These are phyloP conservation scores for Mechanitis mazaeus DNA, from an alignment of 2,888 invertebrate species.

Conservation along the genomic window DNA sequence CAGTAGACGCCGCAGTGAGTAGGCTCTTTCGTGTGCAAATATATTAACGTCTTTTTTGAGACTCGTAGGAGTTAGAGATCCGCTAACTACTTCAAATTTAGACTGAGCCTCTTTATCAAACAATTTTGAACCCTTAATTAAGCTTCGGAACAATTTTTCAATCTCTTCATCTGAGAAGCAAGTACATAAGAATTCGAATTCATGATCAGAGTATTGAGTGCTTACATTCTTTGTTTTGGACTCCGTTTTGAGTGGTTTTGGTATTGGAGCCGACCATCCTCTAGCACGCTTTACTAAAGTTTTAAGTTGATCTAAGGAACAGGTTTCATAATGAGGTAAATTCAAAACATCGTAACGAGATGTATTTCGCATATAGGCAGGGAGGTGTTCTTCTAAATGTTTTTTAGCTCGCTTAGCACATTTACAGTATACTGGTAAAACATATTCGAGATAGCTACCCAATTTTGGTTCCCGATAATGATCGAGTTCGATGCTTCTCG, in stretches of 20 bases:
- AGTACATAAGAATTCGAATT: slow-evolving; percentile 50
- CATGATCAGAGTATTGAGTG: slow-evolving; percentile 51
- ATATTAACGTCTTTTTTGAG: slow-evolving; percentile 32
- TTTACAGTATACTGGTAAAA: slow-evolving; percentile 44
- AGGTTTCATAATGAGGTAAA: slow-evolving; percentile 53
- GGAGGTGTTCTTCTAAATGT: slow-evolving; percentile 53
- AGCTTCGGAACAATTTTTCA: slow-evolving; percentile 34
- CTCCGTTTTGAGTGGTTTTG: slow-evolving; percentile 28
- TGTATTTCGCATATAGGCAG: slow-evolving; percentile 56
- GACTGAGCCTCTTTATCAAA: slow-evolving; percentile 24
- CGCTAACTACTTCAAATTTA: slow-evolving; percentile 35
- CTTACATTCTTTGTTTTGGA: slow-evolving; percentile 43
- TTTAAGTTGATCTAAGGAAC: slow-evolving; percentile 43
- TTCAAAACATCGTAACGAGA: slow-evolving; percentile 46
- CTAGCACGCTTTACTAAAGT: slow-evolving; percentile 45
- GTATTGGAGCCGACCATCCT: slow-evolving; percentile 30
- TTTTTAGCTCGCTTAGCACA: slow-evolving; percentile 55
- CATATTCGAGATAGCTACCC: slow-evolving; percentile 50
- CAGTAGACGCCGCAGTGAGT: slow-evolving; percentile 44
- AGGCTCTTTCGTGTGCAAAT: slow-evolving; percentile 47
- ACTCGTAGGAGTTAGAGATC: slow-evolving; percentile 35
- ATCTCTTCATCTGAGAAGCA: slow-evolving; percentile 54
- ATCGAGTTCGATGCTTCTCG: slow-evolving; percentile 39
- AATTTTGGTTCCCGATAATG: slow-evolving; percentile 59
- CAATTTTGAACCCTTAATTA: slow-evolving; percentile 27